These are phyloP conservation scores for Ameiurus melas DNA, from an alignment of 2,113 vertebrate species.

Conservation along the genomic window DNA sequence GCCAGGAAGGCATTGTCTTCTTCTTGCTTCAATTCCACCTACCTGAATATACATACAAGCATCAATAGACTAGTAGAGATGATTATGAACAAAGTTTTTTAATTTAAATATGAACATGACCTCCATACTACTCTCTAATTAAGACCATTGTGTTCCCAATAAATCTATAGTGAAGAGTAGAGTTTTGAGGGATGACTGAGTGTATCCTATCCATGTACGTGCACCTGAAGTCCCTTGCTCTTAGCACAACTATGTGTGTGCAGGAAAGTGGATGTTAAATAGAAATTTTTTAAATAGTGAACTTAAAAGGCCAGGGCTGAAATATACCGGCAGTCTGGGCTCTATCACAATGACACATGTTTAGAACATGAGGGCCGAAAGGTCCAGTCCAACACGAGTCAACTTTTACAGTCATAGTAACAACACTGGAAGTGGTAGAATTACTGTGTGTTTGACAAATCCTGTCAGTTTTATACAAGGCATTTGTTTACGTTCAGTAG, in stretches of 20 bases:
- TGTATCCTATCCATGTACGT: background rate
- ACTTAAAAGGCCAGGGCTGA: conserved; percentile 36
- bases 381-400: conserved; percentile 3
- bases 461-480: conserved; percentile 21
- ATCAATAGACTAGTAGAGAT: background rate
- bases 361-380: conserved; percentile 33
- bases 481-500: background rate
- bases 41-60: background rate
- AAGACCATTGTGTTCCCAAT: background rate
- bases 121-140: background rate
- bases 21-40: no score
- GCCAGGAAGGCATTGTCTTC: background rate
- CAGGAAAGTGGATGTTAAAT: conserved; percentile 22
- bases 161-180: background rate
- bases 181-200: background rate
- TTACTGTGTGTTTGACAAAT: conserved; percentile 45
- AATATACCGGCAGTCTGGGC: conserved; percentile 32
- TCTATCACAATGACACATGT: conserved; percentile 47
- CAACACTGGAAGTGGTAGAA: conserved; percentile 27
- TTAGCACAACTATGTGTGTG: background rate
- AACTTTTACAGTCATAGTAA: conserved; percentile 22
- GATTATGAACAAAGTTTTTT: background rate
- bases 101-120: background rate
- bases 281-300: conserved; percentile 23
- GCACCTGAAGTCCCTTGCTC: background rate